These are phyloP conservation scores for Aldrovandia affinis DNA, from an alignment of 2,797 vertebrate genomes.

Conservation along the genomic window DNA sequence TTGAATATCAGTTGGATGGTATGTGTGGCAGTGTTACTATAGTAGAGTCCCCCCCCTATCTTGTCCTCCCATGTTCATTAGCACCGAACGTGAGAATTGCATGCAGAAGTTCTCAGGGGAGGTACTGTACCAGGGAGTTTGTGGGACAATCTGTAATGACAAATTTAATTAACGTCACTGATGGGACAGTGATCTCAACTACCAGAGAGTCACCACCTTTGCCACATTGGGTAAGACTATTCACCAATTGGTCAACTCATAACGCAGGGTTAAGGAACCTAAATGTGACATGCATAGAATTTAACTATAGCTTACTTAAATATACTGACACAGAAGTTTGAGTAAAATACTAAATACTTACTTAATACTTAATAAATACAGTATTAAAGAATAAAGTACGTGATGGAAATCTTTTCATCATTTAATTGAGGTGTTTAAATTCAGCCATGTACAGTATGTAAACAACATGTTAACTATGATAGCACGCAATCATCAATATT, in stretches of 20 bases:
- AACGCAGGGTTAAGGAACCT: too few relatives aligned
- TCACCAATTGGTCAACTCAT: background rate
- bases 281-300: too few relatives aligned
- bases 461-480: too few relatives aligned
- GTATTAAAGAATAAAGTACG: too few relatives aligned
- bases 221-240: conserved; percentile 62
- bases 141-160: conserved; percentile 90
- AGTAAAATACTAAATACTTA: too few relatives aligned
- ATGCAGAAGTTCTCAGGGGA: conserved; percentile 61
- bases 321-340: too few relatives aligned
- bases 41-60: background rate
- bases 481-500: too few relatives aligned
- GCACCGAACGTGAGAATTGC: conserved; percentile 44
- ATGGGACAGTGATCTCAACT: conserved; percentile 82
- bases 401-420: too few relatives aligned
- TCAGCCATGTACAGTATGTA: too few relatives aligned
- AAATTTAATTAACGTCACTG: conserved; percentile 58
- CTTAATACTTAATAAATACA: too few relatives aligned
- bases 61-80: background rate
- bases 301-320: too few relatives aligned
- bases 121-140: conserved; percentile 56
- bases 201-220: background rate
- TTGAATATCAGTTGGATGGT: rapidly evolving
- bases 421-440: too few relatives aligned
- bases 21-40: background rate